Evolutionary conservation across 2,888 invertebrate species (phyloP).

Genomic region (Antheraea yamamai): DNA sequence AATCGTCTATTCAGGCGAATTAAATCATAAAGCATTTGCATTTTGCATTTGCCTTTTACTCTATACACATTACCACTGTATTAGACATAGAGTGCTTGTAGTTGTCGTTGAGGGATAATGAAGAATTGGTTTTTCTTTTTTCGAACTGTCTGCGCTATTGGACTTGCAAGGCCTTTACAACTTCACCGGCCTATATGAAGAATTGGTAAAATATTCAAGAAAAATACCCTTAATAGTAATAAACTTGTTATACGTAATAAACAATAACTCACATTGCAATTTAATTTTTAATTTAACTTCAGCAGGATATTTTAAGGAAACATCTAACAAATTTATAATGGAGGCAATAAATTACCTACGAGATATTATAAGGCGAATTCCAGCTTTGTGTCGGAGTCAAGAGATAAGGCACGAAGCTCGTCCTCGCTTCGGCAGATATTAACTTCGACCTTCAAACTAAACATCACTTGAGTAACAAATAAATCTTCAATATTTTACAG

Average conservation of each 20-base stretch:
- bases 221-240: background rate
- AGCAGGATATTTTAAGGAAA: slow-evolving; percentile 14
- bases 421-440: slow-evolving; percentile 39
- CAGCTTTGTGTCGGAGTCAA: slow-evolving; percentile 40
- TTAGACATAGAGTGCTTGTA: too few species aligned
- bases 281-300: background rate
- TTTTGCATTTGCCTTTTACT: too few species aligned
- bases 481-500: slow-evolving; percentile 23
- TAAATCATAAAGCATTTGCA: too few species aligned
- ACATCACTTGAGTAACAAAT: slow-evolving; percentile 31
- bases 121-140: background rate
- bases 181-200: background rate
- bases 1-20: too few species aligned
- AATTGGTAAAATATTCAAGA: background rate
- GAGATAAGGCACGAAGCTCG: slow-evolving; percentile 54
- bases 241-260: background rate
- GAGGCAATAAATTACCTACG: slow-evolving; percentile 20
- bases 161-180: too few species aligned
- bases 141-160: too few species aligned
- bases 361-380: slow-evolving; percentile 33
- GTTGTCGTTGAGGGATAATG: too few species aligned
- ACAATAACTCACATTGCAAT: background rate
- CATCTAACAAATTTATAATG: slow-evolving; percentile 19
- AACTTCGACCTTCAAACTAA: slow-evolving; percentile 42
- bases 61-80: too few species aligned